Evolutionary conservation across 1,140 invertebrate species (phyloP), one percentile per base, ranked within the genome.

Genomic region (Chymomyza costata): DNA sequence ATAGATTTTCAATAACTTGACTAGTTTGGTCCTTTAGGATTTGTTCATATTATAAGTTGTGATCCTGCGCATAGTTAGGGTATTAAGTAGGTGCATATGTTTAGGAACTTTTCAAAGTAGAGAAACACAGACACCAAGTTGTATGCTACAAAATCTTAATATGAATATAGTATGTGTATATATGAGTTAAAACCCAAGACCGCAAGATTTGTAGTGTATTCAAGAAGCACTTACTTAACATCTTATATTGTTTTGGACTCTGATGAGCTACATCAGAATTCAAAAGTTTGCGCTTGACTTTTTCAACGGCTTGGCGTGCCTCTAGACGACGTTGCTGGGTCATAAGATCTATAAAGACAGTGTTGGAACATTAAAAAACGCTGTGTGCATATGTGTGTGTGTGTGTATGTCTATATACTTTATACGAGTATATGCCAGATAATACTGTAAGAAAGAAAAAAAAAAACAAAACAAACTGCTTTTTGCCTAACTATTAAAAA

Each of bases 381-480:
- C 10, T 28, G 13, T 13, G 31, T 19, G 10, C 32, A 14, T 65
- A 15, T 45, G 25, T 52, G 10, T 35, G 10, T 31, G 28, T 41
- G 31, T 52, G 14, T 38, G 40, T 43, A 7, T 50, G 19, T 39
- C 32, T 25, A 16, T 46, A 39, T 41, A 47, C 52, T 49, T 46
- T 32, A 39, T 17, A 44, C 37, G 25, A 40, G 21, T 43, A 46
- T 28, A 47, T 48, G 21, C 44, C 38, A 49, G 45, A 45, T 78
- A 78, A 78, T 78, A 78, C 71, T 78, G 71, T 54, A 78, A 80
- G 41, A 73, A 49, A 73, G 80, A 46, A n/a, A n/a, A n/a, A n/a
- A n/a, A n/a, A n/a, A n/a, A n/a, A n/a, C n/a, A 40, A 48, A 44
- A 49, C 11, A 35, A 47, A 47, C n/a, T 6, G 2, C 28, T 35